Conservation (phyloP, 2,113 vertebrate genomes). For the Bubo bubo region DNA sequence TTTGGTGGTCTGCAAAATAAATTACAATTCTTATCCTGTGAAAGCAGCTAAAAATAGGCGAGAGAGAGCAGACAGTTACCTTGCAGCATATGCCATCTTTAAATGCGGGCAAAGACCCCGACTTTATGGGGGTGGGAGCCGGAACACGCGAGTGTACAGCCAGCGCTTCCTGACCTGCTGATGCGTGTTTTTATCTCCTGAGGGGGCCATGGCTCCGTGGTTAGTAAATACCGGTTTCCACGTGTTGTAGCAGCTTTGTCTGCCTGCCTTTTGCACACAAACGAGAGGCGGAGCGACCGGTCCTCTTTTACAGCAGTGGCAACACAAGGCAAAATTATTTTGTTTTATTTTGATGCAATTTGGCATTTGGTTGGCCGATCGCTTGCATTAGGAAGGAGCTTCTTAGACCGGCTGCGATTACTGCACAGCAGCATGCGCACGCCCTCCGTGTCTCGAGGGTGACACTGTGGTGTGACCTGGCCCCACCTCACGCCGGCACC, state of each 20-base stretch:
- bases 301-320: neutral
- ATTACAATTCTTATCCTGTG: neutral
- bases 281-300: fast-evolving
- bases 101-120: neutral
- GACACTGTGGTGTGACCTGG: no score
- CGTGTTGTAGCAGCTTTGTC: neutral
- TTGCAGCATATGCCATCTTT: neutral
- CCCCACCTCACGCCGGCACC: fast-evolving
- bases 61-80: neutral
- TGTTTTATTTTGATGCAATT: neutral
- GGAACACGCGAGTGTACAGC: fast-evolving
- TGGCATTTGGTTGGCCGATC: neutral
- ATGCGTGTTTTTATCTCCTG: neutral
- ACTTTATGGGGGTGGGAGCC: neutral
- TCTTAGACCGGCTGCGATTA: fast-evolving
- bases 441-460: fast-evolving
- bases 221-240: neutral
- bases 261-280: neutral
- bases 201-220: neutral
- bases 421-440: fast-evolving
- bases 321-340: neutral
- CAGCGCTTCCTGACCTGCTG: neutral
- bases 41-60: conserved; percentile 39
- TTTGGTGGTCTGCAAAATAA: conserved; percentile 26
- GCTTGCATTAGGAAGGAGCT: neutral